A percentile compares a stretch with the other conserved stretches of the same genome.
These are phyloP conservation scores for Addax nasomaculatus DNA, from an alignment of 2,113 vertebrate genomes.

Conservation along the genomic window DNA sequence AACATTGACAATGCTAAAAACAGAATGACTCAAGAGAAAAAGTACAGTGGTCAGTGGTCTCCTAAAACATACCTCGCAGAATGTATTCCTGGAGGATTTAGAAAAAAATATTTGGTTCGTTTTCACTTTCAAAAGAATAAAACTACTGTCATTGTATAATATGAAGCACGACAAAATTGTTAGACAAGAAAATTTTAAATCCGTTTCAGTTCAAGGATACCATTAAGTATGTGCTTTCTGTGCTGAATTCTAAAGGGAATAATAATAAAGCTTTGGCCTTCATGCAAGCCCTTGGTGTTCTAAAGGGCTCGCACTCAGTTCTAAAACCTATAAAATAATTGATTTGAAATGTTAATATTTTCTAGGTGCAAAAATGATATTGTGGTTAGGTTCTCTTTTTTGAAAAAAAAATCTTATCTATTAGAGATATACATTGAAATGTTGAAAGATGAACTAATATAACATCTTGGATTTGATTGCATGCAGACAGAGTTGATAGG, in stretches of 20 bases:
- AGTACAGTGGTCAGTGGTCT: background rate
- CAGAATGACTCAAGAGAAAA: background rate
- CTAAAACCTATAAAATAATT: background rate
- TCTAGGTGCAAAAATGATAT: background rate
- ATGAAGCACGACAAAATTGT: background rate
- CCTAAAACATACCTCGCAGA: background rate
- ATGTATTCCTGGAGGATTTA: background rate
- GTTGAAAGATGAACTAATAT: background rate
- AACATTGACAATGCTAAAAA: background rate
- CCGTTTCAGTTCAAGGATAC: background rate
- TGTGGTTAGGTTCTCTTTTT: background rate
- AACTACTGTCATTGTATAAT: background rate
- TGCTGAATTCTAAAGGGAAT: background rate
- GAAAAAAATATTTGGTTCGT: background rate
- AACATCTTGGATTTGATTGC: background rate
- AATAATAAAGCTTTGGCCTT: background rate
- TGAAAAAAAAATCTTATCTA: background rate
- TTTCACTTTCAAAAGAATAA: background rate
- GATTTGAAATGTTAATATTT: background rate
- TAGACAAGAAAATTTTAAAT: background rate
- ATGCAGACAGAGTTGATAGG: background rate
- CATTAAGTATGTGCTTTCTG: background rate
- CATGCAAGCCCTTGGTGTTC: background rate
- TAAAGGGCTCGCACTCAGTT: background rate
- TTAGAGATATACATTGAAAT: background rate